Conservation (phyloP, 2,113 vertebrate genomes). For the Aegypius monachus region DNA sequence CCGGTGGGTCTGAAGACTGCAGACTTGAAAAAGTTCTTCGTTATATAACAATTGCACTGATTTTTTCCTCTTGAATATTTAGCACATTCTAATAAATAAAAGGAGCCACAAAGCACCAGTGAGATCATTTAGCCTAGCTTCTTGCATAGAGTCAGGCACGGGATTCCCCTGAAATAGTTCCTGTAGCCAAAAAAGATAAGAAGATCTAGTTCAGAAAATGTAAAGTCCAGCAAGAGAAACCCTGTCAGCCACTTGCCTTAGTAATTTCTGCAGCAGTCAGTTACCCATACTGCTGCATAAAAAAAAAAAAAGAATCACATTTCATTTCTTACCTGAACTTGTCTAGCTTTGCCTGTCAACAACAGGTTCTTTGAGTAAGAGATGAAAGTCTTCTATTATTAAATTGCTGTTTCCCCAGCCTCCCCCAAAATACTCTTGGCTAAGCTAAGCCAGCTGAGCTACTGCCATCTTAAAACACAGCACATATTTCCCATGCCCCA, state of each 20-base stretch:
- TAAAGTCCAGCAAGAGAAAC: slow-evolving; percentile 18
- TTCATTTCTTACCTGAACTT: background rate
- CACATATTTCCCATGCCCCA: background rate
- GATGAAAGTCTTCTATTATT: background rate
- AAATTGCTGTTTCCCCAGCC: background rate
- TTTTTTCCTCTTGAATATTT: background rate
- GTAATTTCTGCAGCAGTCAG: background rate
- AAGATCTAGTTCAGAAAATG: background rate
- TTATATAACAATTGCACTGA: background rate
- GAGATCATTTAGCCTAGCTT: background rate
- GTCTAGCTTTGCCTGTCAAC: background rate
- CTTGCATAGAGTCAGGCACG: background rate
- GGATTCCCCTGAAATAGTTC: background rate
- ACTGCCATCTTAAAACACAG: background rate
- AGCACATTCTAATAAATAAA: background rate
- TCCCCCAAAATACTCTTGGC: background rate
- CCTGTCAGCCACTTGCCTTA: background rate
- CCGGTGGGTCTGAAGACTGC: background rate
- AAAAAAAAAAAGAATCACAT: background rate
- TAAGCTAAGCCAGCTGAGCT: background rate
- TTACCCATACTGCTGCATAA: background rate
- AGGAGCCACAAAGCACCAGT: background rate
- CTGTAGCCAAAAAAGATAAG: background rate
- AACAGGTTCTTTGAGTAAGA: background rate
- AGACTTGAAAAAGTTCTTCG: background rate